Evolutionary conservation across 2,113 vertebrate species (phyloP), one percentile per base, ranked within the genome.

Genomic region (Semicossyphus pulcher): DNA sequence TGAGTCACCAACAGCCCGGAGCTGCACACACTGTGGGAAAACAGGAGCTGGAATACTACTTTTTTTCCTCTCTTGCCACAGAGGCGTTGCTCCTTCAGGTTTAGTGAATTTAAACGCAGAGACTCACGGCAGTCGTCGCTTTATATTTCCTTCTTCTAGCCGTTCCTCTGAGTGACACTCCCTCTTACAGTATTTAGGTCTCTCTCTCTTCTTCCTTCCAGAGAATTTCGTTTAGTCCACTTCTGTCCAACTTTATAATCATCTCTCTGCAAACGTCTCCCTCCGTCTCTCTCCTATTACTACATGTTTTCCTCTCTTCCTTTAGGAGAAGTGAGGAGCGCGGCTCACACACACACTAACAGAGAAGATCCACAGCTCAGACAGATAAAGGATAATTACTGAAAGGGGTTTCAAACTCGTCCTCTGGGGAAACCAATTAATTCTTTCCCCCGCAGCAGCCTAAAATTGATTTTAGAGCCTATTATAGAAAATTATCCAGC

Each of bases 321-420:
- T 25, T 20, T 36, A 44, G 32, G 41, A 56, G 23, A 32, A 49
- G 18, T 5, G 48, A 51, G 25, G 23, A 51, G 54, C 56, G 41
- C 0, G 11, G 28, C 54, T 64, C 20, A 7, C 15, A 3, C 39
- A 65, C 53, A 68, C 29, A 9, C 49, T 41, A 15, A 76, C 7
- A 53, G 3, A 57, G 57, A 54, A 68, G 10, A 5, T 72, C 18
- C 52, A 23, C 10, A 28, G 70, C 76, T 77, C 34, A 66, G 10
- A 54, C 39, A 77, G 59, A 84, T 58, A 70, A 67, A 44, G 66
- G 34, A 66, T 37, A 77, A 87, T 87, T 71, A 78, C 44, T 72
- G 37, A 28, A 41, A 36, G 7, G 37, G 20, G 49, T 61, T 76
- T 64, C 14, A 44, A 54, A 62, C n/a, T 45, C 5, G 0, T 67